Percentiles rank a stretch among this genome's conserved stretches.
phyloP scores from a whole-genome alignment of 2,113 vertebrate species.

The Gobius niger region DNA sequence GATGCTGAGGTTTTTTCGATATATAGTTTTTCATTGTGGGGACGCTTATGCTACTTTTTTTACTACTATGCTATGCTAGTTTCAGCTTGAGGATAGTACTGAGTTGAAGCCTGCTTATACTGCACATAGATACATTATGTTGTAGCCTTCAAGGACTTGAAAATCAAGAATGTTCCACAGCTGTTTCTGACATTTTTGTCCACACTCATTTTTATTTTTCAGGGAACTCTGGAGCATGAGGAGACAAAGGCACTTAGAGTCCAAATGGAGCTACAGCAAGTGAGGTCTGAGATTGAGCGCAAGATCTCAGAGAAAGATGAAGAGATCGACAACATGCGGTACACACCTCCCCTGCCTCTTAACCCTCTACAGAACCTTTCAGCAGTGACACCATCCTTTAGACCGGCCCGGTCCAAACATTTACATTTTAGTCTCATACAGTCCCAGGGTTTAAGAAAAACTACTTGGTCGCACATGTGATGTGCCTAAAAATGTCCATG shows the following conservation, averaged over 20 bases:
- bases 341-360: constrained; percentile 8
- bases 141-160: neutral
- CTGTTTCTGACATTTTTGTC: neutral
- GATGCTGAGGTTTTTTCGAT: constrained; percentile 86
- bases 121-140: too few species aligned
- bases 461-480: too few species aligned
- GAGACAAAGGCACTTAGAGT: constrained; percentile 91
- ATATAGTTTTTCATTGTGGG: neutral
- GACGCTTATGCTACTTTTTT: too few species aligned
- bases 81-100: too few species aligned
- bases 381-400: neutral
- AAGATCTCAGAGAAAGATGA: constrained; percentile 92
- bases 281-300: constrained; percentile 88
- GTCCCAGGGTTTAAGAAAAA: too few species aligned
- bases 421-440: neutral
- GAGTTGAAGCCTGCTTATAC: too few species aligned
- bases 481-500: too few species aligned
- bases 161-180: neutral
- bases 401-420: neutral
- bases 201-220: constrained; percentile 1
- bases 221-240: constrained; percentile 92
- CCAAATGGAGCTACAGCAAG: constrained; percentile 90
- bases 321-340: constrained; percentile 90
- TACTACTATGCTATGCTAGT: too few species aligned
- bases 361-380: neutral